These are phyloP conservation scores for Chaetophractus vellerosus DNA, from an alignment of 2,797 vertebrate genomes.

Conservation along the genomic window DNA sequence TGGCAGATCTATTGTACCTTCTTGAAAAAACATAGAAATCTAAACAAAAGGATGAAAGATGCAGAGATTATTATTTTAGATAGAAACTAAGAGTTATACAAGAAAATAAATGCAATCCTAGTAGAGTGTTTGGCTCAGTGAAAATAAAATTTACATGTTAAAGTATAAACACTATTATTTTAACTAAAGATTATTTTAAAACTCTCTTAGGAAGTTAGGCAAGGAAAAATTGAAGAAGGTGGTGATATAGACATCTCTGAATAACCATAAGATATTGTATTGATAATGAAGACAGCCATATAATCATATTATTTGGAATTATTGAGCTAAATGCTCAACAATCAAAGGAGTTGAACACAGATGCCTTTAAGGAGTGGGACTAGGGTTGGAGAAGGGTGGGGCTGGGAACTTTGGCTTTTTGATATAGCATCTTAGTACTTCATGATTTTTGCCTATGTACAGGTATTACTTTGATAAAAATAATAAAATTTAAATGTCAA, in stretches of 20 bases:
- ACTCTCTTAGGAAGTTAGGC: background rate
- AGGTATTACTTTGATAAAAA: background rate
- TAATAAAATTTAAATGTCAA: background rate
- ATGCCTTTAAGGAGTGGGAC: background rate
- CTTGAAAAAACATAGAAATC: background rate
- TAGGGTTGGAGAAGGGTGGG: background rate
- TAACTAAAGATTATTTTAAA: background rate
- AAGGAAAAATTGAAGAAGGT: background rate
- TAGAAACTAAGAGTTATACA: background rate
- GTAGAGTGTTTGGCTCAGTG: background rate
- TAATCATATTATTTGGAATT: background rate
- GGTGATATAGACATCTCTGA: background rate
- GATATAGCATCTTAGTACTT: background rate
- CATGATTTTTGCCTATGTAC: background rate
- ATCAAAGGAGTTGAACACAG: background rate
- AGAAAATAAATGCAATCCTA: background rate
- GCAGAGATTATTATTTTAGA: background rate
- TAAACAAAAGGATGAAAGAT: background rate
- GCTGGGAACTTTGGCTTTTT: background rate
- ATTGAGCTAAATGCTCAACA: background rate
- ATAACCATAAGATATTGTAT: background rate
- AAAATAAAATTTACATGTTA: background rate
- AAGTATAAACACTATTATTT: background rate
- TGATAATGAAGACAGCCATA: background rate
- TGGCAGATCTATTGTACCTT: background rate